Percentiles rank a stretch among this genome's conserved stretches.
Evolutionary conservation across 2,113 vertebrate species (phyloP).

Genomic region (Galemys pyrenaicus): DNA sequence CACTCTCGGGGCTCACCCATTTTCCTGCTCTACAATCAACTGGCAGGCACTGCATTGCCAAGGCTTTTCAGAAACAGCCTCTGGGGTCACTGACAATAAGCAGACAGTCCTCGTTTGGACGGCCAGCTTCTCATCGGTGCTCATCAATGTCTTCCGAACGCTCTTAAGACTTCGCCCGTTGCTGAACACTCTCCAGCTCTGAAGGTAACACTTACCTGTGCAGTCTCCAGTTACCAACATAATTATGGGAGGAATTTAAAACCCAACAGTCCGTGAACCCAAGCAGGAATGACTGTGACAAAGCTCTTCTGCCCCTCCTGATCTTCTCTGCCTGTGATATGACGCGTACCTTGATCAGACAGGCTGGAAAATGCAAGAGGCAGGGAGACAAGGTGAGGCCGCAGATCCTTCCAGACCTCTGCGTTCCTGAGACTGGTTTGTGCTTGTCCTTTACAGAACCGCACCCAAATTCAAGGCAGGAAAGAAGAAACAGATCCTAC

Average conservation of each 20-base stretch:
- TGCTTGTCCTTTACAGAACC: slow-evolving; percentile 25
- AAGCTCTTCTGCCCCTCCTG: not conserved
- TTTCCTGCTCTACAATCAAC: not conserved
- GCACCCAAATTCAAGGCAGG: slow-evolving; percentile 35
- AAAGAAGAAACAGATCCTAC: slow-evolving; percentile 44
- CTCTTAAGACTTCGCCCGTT: not conserved
- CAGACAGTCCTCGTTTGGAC: slow-evolving; percentile 18
- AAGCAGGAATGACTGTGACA: not conserved
- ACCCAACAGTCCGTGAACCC: not conserved
- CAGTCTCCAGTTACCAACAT: not conserved
- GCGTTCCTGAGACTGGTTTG: slow-evolving; percentile 11
- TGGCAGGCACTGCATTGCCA: not conserved
- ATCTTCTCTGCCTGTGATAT: not conserved
- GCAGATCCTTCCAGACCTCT: not conserved
- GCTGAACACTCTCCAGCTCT: slow-evolving; percentile 5
- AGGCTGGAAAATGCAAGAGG: not conserved
- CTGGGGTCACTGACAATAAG: not conserved
- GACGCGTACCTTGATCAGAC: not conserved
- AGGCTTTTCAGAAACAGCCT: slow-evolving; percentile 22
- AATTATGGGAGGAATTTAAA: not conserved
- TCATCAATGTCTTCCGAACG: not conserved
- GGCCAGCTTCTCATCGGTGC: slow-evolving; percentile 27
- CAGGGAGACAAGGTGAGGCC: not conserved
- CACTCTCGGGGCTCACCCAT: not conserved
- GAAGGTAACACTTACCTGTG: not conserved